Evolutionary conservation across 2,888 invertebrate species (phyloP).

Genomic region (Latrodectus hesperus): DNA sequence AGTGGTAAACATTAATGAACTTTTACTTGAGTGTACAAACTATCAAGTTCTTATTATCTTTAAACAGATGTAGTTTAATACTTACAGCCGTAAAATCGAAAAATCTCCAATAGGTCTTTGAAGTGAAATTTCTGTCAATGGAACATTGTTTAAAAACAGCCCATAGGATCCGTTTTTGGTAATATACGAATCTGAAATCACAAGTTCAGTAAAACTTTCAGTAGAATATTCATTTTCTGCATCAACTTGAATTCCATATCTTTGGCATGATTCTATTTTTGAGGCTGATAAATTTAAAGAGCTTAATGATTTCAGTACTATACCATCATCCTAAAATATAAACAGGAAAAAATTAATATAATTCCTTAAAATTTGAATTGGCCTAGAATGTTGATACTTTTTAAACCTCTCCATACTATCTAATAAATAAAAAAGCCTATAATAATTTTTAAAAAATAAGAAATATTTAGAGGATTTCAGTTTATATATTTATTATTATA

Average conservation of each 20-base stretch:
- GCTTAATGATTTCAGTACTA: conserved; percentile 54
- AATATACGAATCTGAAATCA: conserved; percentile 23
- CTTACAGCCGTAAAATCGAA: conserved; percentile 50
- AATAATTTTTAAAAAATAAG: too few species aligned
- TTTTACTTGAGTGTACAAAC: too few species aligned
- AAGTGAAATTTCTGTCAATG: conserved; percentile 41
- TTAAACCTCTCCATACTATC: too few species aligned
- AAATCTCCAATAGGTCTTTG: conserved; percentile 52
- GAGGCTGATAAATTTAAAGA: conserved; percentile 30
- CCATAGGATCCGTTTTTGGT: conserved; percentile 49
- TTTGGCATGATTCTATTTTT: conserved; percentile 25
- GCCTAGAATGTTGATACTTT: too few species aligned
- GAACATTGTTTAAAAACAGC: conserved; percentile 51
- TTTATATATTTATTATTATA: too few species aligned
- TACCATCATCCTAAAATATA: conserved; percentile 54
- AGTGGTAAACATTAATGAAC: too few species aligned
- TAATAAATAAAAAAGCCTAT: too few species aligned
- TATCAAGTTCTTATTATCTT: too few species aligned
- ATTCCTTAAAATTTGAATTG: too few species aligned
- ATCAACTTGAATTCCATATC: conserved; percentile 62
- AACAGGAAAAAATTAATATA: too few species aligned
- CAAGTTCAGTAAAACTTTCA: conserved; percentile 38
- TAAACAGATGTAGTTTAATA: neutral
- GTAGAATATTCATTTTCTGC: conserved; percentile 43
- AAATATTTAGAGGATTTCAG: too few species aligned